These are phyloP conservation scores for Aleiodes alternator DNA, from an alignment of 2,888 invertebrate species.

Conservation along the genomic window DNA sequence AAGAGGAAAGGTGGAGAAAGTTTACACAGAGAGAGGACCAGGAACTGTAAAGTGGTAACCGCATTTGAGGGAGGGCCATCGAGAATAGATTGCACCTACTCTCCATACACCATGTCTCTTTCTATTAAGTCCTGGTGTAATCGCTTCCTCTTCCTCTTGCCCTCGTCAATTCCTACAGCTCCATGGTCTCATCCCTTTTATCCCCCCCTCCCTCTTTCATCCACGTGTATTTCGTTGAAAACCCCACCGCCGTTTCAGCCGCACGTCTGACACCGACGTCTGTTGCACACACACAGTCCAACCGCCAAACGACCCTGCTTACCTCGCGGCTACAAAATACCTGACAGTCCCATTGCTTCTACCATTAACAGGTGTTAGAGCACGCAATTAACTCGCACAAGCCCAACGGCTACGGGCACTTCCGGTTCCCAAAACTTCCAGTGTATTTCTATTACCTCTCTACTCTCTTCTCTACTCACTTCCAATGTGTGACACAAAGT, in stretches of 20 bases:
- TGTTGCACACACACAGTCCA: constrained; percentile 58
- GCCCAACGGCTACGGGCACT: constrained; percentile 2
- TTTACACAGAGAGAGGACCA: constrained; percentile 57
- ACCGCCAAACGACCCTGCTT: constrained; percentile 63
- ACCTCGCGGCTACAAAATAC: constrained; percentile 67
- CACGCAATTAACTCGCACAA: constrained; percentile 67
- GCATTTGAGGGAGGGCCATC: constrained; percentile 64
- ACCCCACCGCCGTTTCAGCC: constrained; percentile 40
- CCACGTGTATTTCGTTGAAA: background rate
- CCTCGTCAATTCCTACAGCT: too few relatives aligned
- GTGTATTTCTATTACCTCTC: constrained; percentile 19
- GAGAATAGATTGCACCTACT: constrained; percentile 67
- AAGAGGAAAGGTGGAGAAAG: constrained; percentile 50
- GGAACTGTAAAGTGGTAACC: constrained; percentile 70
- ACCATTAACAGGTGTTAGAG: constrained; percentile 69
- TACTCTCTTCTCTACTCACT: background rate
- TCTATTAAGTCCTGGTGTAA: constrained; percentile 12
- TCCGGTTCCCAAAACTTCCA: constrained; percentile 2
- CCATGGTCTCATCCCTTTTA: constrained; percentile 2
- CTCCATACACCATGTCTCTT: constrained; percentile 29
- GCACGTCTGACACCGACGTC: constrained; percentile 65
- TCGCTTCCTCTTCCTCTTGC: too few relatives aligned
- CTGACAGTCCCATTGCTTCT: constrained; percentile 67
- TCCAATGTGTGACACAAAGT: too few relatives aligned
- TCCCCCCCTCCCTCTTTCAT: background rate